Evolutionary conservation across 35 echinoderm and acorn worm genomes (phyloP).

Genomic region (Strongylocentrotus purpuratus): DNA sequence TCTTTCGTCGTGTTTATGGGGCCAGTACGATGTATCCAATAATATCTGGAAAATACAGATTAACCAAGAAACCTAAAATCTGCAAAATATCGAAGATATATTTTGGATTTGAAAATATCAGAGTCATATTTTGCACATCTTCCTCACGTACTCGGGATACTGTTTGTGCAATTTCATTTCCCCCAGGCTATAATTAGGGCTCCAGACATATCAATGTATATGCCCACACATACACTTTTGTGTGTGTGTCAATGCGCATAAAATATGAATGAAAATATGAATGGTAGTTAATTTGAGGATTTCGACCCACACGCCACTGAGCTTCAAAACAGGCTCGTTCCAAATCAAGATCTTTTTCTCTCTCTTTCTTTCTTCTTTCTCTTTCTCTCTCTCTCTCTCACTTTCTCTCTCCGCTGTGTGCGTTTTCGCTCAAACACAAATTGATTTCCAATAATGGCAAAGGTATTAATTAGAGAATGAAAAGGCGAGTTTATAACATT

Average conservation of each 20-base stretch:
- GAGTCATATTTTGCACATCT: background rate
- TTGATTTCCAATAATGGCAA: background rate
- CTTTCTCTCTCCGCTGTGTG: background rate
- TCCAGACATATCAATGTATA: background rate
- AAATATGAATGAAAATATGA: background rate
- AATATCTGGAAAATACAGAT: background rate
- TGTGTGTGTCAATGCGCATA: background rate
- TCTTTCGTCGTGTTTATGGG: background rate
- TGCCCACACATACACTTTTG: background rate
- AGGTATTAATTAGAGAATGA: conserved; percentile 13
- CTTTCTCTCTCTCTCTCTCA: background rate
- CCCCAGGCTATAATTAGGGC: background rate
- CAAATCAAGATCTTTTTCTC: background rate
- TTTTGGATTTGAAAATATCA: too few relatives aligned
- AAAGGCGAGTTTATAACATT: conserved; percentile 8
- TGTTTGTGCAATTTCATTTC: background rate
- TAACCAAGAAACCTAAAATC: background rate
- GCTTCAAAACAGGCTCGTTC: background rate
- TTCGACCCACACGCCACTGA: background rate
- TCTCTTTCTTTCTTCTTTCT: background rate
- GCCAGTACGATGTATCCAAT: background rate
- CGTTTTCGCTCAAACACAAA: background rate
- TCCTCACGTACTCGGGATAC: background rate
- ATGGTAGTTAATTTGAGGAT: background rate
- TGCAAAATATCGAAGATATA: background rate